Conservation (phyloP, 2,113 vertebrate species). For the Orientallactaga bullata region DNA sequence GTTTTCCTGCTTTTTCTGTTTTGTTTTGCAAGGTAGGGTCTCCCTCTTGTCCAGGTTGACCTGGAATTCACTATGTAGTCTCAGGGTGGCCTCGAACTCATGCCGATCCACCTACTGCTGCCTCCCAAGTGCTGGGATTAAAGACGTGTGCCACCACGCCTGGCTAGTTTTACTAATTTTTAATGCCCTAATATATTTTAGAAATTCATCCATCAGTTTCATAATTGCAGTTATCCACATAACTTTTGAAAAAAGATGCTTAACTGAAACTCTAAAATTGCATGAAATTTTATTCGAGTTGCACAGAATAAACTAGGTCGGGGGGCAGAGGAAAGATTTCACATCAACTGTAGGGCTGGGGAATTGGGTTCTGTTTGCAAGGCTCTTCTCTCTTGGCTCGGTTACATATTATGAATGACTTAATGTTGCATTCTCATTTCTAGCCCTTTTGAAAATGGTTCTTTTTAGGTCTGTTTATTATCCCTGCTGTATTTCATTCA, state of each 20-base stretch:
- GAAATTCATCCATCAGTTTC: not conserved
- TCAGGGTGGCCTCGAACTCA: too few species aligned
- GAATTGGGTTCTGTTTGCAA: not conserved
- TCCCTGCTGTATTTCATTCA: constrained; percentile 61
- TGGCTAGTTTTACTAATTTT: not conserved
- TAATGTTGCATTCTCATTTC: constrained; percentile 15
- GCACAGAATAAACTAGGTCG: not conserved
- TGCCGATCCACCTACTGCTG: too few species aligned
- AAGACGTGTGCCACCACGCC: not conserved
- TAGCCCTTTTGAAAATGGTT: constrained; percentile 1
- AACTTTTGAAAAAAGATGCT: constrained; percentile 41
- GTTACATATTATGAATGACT: not conserved
- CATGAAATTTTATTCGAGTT: constrained; percentile 14
- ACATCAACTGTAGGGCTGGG: not conserved
- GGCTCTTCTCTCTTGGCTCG: not conserved
- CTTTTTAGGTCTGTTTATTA: constrained; percentile 27
- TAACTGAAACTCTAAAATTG: constrained; percentile 26
- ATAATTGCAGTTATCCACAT: not conserved
- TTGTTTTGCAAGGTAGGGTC: too few species aligned
- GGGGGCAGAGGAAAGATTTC: not conserved
- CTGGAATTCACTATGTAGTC: too few species aligned
- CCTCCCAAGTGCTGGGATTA: too few species aligned
- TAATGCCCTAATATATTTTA: not conserved
- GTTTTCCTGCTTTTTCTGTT: not conserved
- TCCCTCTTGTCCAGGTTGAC: too few species aligned